Conservation (phyloP, 2,797 vertebrate species). For the Bradypodion pumilum region DNA sequence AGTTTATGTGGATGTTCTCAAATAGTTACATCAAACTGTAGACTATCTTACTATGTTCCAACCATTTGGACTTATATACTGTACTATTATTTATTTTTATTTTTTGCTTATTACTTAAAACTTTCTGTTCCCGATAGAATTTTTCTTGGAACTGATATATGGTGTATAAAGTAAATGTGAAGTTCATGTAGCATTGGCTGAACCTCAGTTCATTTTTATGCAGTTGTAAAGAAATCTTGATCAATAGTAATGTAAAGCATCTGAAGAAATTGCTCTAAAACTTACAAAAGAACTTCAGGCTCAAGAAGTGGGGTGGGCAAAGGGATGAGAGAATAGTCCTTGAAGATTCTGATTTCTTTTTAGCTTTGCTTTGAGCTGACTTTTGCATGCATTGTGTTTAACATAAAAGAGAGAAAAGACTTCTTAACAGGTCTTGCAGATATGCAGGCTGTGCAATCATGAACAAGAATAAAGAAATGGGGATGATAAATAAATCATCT, state of each 20-base stretch:
- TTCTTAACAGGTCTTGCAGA: not conserved
- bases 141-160: not conserved
- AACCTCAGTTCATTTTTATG: constrained; percentile 18
- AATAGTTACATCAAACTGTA: too few relatives aligned
- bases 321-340: not conserved
- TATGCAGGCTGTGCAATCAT: not conserved
- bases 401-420: not conserved
- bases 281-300: not conserved
- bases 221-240: not conserved
- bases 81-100: not conserved
- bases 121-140: not conserved
- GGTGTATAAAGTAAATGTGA: constrained; percentile 23
- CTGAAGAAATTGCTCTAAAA: not conserved
- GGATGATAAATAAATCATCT: not conserved
- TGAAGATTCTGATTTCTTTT: not conserved
- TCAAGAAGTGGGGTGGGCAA: too few relatives aligned
- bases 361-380: not conserved
- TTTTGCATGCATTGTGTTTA: not conserved
- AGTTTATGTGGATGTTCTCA: too few relatives aligned
- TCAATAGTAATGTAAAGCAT: constrained; percentile 7
- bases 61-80: too few relatives aligned
- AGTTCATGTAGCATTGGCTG: not conserved
- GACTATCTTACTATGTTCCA: too few relatives aligned
- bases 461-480: not conserved
- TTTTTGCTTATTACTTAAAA: not conserved